Percentiles rank a stretch among this genome's conserved stretches.
Evolutionary conservation across 2,797 vertebrate genomes (phyloP).

Genomic region (Trachurus trachurus): DNA sequence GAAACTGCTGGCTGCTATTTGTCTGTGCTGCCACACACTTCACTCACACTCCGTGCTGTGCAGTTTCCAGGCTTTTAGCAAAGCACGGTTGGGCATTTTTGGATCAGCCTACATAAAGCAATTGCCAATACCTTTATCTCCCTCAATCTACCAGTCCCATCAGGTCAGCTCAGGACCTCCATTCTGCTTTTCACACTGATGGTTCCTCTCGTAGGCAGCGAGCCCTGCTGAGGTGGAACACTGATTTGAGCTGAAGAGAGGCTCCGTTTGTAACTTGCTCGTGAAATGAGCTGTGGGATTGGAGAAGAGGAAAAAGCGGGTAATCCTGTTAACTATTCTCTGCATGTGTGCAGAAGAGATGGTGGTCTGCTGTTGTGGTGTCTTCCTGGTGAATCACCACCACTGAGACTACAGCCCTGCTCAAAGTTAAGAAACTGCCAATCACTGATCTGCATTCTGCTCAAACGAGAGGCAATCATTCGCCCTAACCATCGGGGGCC

Average conservation of each 20-base stretch:
- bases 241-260: constrained; percentile 44
- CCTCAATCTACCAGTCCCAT: background rate
- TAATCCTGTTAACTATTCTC: constrained; percentile 64
- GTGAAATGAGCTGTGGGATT: constrained; percentile 57
- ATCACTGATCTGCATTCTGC: constrained; percentile 48
- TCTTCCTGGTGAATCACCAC: constrained; percentile 51
- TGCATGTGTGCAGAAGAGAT: constrained; percentile 49
- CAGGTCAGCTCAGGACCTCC: constrained; percentile 27
- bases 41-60: background rate
- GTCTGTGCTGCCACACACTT: background rate
- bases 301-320: constrained; percentile 36
- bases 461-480: constrained; percentile 44
- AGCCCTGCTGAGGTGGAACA: constrained; percentile 40
- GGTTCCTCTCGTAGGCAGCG: constrained; percentile 37
- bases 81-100: background rate
- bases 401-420: constrained; percentile 28
- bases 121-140: background rate
- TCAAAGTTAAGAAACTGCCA: constrained; percentile 35
- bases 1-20: constrained; percentile 18
- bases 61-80: background rate
- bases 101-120: background rate
- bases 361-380: constrained; percentile 39
- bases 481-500: constrained; percentile 4
- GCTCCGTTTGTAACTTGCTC: constrained; percentile 35
- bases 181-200: constrained; percentile 25